Percentiles rank a stretch among this genome's conserved stretches.
Conservation (phyloP, 1,140 invertebrate genomes). For the Heliothis subflexa region DNA sequence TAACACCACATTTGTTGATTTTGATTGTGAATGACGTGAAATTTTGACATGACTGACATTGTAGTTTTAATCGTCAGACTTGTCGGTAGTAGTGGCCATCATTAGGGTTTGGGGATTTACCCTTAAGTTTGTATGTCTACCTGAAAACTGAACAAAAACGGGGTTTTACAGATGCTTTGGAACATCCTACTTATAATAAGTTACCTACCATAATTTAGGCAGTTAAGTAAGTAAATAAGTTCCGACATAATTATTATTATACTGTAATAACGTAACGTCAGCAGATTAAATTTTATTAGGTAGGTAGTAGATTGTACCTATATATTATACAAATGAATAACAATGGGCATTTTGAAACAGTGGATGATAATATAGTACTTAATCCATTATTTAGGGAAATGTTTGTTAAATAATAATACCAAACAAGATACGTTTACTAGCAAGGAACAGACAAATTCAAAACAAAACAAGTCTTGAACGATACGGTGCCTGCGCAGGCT, state of each 20-base stretch:
- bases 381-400: not conserved
- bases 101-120: not conserved
- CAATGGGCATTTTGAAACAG: no score
- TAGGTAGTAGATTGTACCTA: no score
- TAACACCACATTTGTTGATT: constrained; percentile 51
- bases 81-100: not conserved
- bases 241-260: no score
- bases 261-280: no score
- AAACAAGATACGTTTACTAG: not conserved
- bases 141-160: not conserved
- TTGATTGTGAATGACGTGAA: constrained; percentile 46
- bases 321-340: no score
- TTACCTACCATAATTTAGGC: no score
- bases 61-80: constrained; percentile 1
- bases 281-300: no score
- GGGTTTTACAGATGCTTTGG: no score
- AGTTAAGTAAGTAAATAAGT: no score
- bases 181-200: no score
- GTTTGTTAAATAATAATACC: not conserved
- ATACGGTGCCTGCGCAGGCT: constrained; percentile 22
- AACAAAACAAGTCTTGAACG: constrained; percentile 19
- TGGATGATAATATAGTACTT: no score
- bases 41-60: constrained; percentile 27
- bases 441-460: not conserved
- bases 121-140: not conserved